Base-by-base conservation (phyloP, 2,888 invertebrate species). In the Sarcophaga carnaria region DNA sequence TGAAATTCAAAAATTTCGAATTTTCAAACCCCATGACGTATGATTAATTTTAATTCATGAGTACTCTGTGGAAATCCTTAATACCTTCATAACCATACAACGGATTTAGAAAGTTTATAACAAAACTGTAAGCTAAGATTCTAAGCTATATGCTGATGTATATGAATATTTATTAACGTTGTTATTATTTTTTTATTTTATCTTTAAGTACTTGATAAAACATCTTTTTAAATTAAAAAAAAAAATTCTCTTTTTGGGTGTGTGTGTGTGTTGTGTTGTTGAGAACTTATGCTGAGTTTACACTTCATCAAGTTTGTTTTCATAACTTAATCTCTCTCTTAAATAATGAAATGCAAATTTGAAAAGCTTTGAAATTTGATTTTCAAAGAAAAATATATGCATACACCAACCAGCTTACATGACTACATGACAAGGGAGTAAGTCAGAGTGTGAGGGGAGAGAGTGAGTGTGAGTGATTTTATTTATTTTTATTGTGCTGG, bases 301-400 rank as follows among this genome's bases (percentile, higher is more conserved):
- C 87, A 87, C 81, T 83, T 87, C 80, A 87, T 78, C 69, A 67
- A 74, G 60, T 79, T 62, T 70, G 54, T 76, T 81, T 78, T 83
- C 60, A 83, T 80, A 83, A 80, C 77, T 78, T 70, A 83, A 78
- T 86, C 59, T 66, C 59, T 10, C 37, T 37, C 37, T 49, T 47
- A 71, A 62, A 74, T 47, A n/a, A 70, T 37, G 64, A 8, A 54
- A 64, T 74, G 11, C 27, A 62, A 60, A 60, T 22, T 20, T 47
- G 12, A n/a, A 59, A 27, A 22, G 37, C 37, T 37, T 37, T 37
- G 37, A 37, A 37, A 37, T 37, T 37, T 37, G 37, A 37, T 37
- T 37, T 37, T 37, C 8, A 8, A 22, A 59, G 5, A 59, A 66
- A 66, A 70, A 47, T 3, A 8, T 37, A 37, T 37, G 37, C 8